Conservation (phyloP, 2,797 vertebrate genomes). For the Smutsia gigantea region DNA sequence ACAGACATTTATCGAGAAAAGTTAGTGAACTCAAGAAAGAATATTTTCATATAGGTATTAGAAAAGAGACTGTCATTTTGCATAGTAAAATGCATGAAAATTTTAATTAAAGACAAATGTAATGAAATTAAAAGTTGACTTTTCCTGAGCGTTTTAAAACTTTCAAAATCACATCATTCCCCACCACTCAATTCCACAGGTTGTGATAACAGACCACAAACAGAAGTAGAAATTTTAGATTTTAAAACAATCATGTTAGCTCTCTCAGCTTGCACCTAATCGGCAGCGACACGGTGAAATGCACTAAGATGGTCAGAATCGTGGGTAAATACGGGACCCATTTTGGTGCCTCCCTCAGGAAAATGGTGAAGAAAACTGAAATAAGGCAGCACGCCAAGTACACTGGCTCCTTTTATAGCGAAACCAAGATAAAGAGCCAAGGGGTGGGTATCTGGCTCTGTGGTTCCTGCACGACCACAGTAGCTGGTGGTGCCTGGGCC, state of each 20-base stretch:
- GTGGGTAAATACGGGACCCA: too few relatives aligned
- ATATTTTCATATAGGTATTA: not conserved
- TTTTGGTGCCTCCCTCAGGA: too few relatives aligned
- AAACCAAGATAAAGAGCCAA: too few relatives aligned
- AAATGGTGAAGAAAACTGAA: too few relatives aligned
- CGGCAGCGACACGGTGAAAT: too few relatives aligned
- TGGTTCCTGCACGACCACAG: too few relatives aligned
- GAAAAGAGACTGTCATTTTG: not conserved
- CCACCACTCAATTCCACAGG: not conserved
- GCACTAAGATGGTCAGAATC: too few relatives aligned
- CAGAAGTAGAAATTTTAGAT: not conserved
- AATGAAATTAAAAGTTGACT: conserved; percentile 40
- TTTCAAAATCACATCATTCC: not conserved
- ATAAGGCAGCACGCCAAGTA: too few relatives aligned
- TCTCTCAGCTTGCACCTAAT: too few relatives aligned
- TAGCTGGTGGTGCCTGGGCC: too few relatives aligned
- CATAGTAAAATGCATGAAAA: not conserved
- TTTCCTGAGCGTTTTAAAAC: not conserved
- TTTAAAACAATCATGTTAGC: not conserved
- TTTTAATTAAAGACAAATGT: not conserved
- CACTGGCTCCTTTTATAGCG: too few relatives aligned
- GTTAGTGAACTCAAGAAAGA: not conserved
- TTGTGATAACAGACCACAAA: not conserved
- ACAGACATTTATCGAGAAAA: not conserved
- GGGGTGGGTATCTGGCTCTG: too few relatives aligned